These are phyloP conservation scores for Chaetoderma sp. DNA, from an alignment of 2,888 invertebrate species.

Conservation along the genomic window DNA sequence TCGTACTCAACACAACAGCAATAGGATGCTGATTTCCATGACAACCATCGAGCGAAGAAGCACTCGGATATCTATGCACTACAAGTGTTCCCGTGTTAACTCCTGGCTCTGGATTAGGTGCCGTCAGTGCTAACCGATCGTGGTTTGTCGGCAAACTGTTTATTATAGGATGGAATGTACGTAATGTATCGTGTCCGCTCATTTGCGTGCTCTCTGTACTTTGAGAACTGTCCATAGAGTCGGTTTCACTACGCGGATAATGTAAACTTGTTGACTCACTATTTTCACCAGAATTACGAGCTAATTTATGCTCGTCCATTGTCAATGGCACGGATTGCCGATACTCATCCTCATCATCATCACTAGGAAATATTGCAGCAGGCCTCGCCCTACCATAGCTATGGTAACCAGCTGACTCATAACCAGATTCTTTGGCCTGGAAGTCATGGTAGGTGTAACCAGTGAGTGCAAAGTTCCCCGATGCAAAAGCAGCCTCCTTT, in stretches of 20 bases:
- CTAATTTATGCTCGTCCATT: conserved; percentile 43
- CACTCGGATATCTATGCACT: background rate
- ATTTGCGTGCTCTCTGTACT: conserved; percentile 57
- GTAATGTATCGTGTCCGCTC: conserved; percentile 43
- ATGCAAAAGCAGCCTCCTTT: conserved; percentile 53
- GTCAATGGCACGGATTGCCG: conserved; percentile 39
- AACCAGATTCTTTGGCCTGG: conserved; percentile 60
- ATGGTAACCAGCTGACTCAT: conserved; percentile 56
- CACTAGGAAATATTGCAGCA: conserved; percentile 59
- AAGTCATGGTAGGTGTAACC: conserved; percentile 46
- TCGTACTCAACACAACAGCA: too few species aligned
- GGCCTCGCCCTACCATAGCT: conserved; percentile 35
- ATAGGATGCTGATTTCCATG: too few species aligned
- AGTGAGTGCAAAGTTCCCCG: conserved; percentile 38
- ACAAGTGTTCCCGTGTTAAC: background rate
- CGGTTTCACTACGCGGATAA: conserved; percentile 56
- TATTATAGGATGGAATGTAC: conserved; percentile 58
- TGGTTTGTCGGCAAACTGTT: conserved; percentile 43
- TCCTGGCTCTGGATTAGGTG: background rate
- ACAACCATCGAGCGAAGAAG: background rate
- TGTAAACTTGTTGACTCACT: conserved; percentile 55
- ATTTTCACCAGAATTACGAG: conserved; percentile 45
- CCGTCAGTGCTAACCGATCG: conserved; percentile 31
- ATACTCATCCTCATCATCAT: conserved; percentile 53
- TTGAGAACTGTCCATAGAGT: conserved; percentile 58